phyloP scores from a whole-genome alignment of 2,797 vertebrate genomes.

The Gymnoscopelus microlampas region DNA sequence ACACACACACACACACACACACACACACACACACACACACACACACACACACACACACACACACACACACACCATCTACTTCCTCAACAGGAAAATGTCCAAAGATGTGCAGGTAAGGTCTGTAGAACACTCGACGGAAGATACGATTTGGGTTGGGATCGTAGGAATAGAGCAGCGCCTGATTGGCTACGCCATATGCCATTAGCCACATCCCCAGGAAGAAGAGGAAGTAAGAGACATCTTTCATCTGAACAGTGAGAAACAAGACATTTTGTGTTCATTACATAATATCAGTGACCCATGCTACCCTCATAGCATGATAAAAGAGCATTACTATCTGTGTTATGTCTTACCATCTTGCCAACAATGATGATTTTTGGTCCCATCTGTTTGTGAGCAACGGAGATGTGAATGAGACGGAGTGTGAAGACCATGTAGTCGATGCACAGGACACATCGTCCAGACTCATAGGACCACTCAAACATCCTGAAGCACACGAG shows the following conservation, averaged over 20 bases:
- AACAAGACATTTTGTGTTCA: background rate
- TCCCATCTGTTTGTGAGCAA: slow-evolving; percentile 89
- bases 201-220: slow-evolving; percentile 90
- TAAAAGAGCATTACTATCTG: background rate
- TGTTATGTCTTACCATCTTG: slow-evolving; percentile 86
- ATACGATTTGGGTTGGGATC: slow-evolving; percentile 80
- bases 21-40: too few relatives aligned
- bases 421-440: slow-evolving; percentile 92
- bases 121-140: slow-evolving; percentile 89
- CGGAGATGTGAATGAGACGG: slow-evolving; percentile 91
- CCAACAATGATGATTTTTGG: slow-evolving; percentile 93
- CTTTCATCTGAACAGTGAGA: slow-evolving; percentile 86
- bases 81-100: slow-evolving; percentile 91
- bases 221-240: slow-evolving; percentile 93
- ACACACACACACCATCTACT: slow-evolving; percentile 83
- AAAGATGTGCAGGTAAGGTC: slow-evolving; percentile 92
- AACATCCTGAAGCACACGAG: slow-evolving; percentile 79
- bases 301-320: too few relatives aligned
- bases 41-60: slow-evolving; percentile 5
- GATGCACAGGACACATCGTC: slow-evolving; percentile 84
- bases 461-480: slow-evolving; percentile 70
- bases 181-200: slow-evolving; percentile 91
- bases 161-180: slow-evolving; percentile 86
- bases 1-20: too few relatives aligned
- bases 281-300: too few relatives aligned